phyloP scores from a whole-genome alignment of 2,888 invertebrate species.

The Xiphydria camelus region DNA sequence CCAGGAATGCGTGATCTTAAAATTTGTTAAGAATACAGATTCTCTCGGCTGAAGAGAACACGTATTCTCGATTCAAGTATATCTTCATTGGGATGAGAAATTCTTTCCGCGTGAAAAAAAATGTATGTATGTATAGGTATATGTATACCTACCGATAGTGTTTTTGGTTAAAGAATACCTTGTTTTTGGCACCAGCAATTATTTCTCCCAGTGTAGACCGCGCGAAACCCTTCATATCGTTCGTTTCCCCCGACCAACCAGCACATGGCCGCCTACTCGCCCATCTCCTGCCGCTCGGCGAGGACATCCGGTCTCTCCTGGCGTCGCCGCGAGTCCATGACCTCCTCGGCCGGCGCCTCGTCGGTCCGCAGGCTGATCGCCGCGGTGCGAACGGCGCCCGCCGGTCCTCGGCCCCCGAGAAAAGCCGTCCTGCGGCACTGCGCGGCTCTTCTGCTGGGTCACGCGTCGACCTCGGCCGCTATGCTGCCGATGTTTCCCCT shows the following conservation, averaged over 20 bases:
- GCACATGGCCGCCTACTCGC: constrained; percentile 65
- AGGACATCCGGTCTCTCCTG: constrained; percentile 57
- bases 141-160: not conserved
- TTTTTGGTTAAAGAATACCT: no score
- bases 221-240: constrained; percentile 17
- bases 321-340: constrained; percentile 60
- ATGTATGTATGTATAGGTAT: not conserved
- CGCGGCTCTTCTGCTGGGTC: constrained; percentile 59
- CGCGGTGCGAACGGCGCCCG: constrained; percentile 49
- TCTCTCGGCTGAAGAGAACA: no score
- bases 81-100: no score
- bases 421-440: constrained; percentile 52
- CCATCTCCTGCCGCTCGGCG: constrained; percentile 61
- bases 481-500: constrained; percentile 66
- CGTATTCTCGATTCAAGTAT: no score
- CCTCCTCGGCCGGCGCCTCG: constrained; percentile 62
- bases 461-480: constrained; percentile 68
- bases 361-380: constrained; percentile 76
- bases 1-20: no score
- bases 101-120: no score
- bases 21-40: no score
- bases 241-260: no score
- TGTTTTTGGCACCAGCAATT: no score
- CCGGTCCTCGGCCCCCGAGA: constrained; percentile 49
- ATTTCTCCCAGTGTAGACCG: constrained; percentile 13